Evolutionary conservation across 2,797 vertebrate genomes (phyloP).

Genomic region (Delichon dasypus): DNA sequence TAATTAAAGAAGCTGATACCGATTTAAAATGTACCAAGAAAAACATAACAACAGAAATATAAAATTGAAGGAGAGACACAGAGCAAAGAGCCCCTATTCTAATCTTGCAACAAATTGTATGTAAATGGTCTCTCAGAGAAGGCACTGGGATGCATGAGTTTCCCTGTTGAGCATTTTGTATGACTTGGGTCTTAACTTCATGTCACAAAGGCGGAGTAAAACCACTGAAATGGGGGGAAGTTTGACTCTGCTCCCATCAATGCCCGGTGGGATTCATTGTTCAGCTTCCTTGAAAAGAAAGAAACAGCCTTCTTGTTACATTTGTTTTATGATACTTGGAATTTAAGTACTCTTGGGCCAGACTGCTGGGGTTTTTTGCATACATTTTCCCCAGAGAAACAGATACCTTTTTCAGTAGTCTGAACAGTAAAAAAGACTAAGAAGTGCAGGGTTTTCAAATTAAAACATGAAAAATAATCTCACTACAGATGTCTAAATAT

Average conservation of each 20-base stretch:
- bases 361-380: neutral
- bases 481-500: slow-evolving; percentile 16
- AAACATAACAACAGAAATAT: neutral
- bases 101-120: neutral
- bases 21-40: neutral
- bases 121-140: neutral
- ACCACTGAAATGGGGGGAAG: neutral
- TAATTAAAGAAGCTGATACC: neutral
- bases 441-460: slow-evolving; percentile 2
- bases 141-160: neutral
- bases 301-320: neutral
- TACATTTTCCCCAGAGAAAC: slow-evolving; percentile 23
- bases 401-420: neutral
- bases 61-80: neutral
- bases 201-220: neutral
- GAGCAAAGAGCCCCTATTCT: neutral
- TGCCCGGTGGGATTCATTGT: slow-evolving; percentile 1
- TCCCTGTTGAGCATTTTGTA: neutral
- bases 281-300: slow-evolving; percentile 7
- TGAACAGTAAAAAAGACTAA: slow-evolving; percentile 8
- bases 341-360: neutral
- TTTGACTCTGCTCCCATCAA: neutral
- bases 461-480: slow-evolving; percentile 47
- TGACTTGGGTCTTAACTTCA: neutral
- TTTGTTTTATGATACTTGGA: neutral